Evolutionary conservation across 2,797 vertebrate species (phyloP), one percentile per base, ranked within the genome.

Genomic region (Microctenopoma stevenorrisi): DNA sequence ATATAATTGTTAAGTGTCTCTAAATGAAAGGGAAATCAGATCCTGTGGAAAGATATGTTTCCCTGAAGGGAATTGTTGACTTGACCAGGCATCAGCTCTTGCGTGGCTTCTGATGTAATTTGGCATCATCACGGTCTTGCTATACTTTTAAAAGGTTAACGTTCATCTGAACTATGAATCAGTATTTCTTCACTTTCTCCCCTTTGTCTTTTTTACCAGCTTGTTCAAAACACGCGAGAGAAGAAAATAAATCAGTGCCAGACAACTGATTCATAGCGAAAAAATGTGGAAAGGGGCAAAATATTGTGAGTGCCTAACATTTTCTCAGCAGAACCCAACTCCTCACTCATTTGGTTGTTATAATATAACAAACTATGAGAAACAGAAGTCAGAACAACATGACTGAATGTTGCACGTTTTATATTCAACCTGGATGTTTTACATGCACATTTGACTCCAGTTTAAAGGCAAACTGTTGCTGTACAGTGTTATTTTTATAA

Each of bases 261-360:
- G 78, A 77, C 47, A 47, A 52, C 18, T 78, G 69, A 83, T 79
- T 86, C 76, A 81, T 35, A 12, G 18, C 59, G 62, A 78, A 84
- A 89, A 82, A 76, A 76, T 85, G 61, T 56, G 37, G 74, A 76
- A 69, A 79, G 42, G 26, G 37, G 65, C 50, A 70, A 83, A 78
- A 64, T 42, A 14, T 28, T 40, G 35, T 3, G 7, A 48, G 55
- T 12, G 33, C 62, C 44, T 35, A 25, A 76, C 10, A 25, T 47
- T 48, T 52, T 37, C 72, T 59, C 46, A 50, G 68, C 33, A 72
- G 35, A 65, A 54, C 44, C 63, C 35, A 50, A 64, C 26, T 1
- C 40, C 40, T 46, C 65, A 15, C 46, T 67, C 42, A 46, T 60
- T 72, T 66, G 44, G 15, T 64, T 65, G 28, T 54, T 6, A n/a